phyloP scores from a whole-genome alignment of 2,797 vertebrate species.

The Phalloptychus januarius region DNA sequence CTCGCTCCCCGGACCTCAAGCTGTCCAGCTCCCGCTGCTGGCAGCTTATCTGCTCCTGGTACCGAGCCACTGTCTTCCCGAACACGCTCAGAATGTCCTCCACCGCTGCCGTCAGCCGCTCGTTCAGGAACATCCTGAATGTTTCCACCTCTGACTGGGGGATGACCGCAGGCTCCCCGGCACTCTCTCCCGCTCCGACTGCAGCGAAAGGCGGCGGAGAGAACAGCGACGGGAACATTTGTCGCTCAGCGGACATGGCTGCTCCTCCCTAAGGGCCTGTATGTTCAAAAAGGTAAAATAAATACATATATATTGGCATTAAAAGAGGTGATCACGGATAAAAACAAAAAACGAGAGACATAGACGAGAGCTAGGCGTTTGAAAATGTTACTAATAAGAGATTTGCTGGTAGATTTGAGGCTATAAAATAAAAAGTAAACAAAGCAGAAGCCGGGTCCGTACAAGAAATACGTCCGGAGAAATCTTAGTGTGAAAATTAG shows the following conservation, averaged over 20 bases:
- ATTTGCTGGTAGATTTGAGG: neutral
- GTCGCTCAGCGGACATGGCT: constrained; percentile 25
- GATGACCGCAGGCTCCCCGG: neutral
- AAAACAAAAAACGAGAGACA: neutral
- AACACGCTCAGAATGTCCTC: constrained; percentile 44
- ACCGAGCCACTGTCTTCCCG: constrained; percentile 29
- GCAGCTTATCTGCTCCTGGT: constrained; percentile 33
- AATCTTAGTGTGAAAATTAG: neutral
- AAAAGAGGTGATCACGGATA: rapidly evolving
- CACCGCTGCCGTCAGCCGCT: constrained; percentile 45
- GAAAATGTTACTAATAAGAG: rapidly evolving
- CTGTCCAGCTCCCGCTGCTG: constrained; percentile 37
- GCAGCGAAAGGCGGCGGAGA: neutral
- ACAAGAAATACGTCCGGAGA: neutral
- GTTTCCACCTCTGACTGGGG: constrained; percentile 28
- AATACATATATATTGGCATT: neutral
- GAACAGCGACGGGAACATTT: neutral
- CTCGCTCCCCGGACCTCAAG: constrained; percentile 27
- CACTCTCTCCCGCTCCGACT: neutral
- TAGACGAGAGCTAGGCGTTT: rapidly evolving
- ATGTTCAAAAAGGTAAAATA: neutral
- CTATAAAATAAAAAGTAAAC: constrained; percentile 16
- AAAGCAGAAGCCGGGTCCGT: neutral
- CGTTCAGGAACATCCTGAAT: constrained; percentile 21
- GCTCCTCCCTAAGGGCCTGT: neutral